Base-by-base conservation (phyloP, 2,888 invertebrate species). In the Agonopterix alstromeriana region DNA sequence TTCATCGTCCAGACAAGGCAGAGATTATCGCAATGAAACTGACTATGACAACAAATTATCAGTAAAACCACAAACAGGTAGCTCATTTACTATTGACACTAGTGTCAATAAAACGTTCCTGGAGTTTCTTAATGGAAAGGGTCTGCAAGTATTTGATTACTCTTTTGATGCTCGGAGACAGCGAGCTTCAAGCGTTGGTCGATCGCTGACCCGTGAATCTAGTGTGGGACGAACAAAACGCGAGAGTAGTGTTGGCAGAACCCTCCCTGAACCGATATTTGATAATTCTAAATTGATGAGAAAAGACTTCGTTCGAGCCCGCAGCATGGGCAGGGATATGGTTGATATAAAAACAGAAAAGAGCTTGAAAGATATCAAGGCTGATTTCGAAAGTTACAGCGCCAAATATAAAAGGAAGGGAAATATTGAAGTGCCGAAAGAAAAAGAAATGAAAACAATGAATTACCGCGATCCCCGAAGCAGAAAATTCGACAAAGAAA, bases 121-220 rank as follows among this genome's bases (percentile, higher is more conserved):
- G 67, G 65, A 69, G 48, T 65, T 65, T 35, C 46, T 75, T 14
- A 58, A 62, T 51, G 57, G 57, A 2, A 67, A 70, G 51, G 67
- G 65, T 44, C 61, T 67, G 42, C 58, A 67, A 57, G 51, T 59
- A 9, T 57, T 63, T 48, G 67, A 72, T 45, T 58, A 58, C 50
- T 61, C 64, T 49, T 76, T 77, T 53, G 71, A 82, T 65, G 54
- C 54, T 44, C 72, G 80, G 50, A 70, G 72, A 54, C 68, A 73
- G 58, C 75, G 87, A 43, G 84, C 86, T 11, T 53, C 78, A 2
- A 88, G 87, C 63, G 84, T 87, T 14, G 86, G 87, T 3, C 68
- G 85, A 47, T 60, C 71, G 35, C 56, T 77, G 49, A 53, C 49
- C 11, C 44, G 52, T 3, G 55, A 57, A 47, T 27, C 47, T 10